Evolutionary conservation across 2,797 vertebrate species (phyloP).

Genomic region (Enteromius unitaeniatus): DNA sequence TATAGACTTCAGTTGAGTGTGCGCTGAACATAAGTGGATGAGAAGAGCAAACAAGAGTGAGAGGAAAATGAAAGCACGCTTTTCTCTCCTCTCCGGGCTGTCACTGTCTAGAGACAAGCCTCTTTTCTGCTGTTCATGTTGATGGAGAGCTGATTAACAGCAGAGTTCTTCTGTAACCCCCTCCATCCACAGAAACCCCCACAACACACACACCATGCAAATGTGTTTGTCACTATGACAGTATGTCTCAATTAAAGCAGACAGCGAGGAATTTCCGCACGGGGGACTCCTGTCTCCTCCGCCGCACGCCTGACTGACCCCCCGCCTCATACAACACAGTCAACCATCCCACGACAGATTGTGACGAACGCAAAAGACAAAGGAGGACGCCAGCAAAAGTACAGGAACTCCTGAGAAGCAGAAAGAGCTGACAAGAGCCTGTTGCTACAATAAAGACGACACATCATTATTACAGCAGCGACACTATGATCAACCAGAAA

Average conservation of each 20-base stretch:
- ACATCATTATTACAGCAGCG: conserved; percentile 2
- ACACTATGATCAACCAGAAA: background rate
- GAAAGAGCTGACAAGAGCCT: conserved; percentile 25
- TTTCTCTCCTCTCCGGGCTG: conserved; percentile 72
- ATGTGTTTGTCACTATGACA: conserved; percentile 99
- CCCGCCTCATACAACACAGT: conserved; percentile 72
- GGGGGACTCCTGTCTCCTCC: conserved; percentile 75
- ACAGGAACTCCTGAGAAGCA: conserved; percentile 29
- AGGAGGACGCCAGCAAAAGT: conserved; percentile 2
- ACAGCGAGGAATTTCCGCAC: conserved; percentile 74
- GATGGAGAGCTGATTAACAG: conserved; percentile 91
- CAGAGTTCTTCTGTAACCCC: conserved; percentile 76
- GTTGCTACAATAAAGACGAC: conserved; percentile 37
- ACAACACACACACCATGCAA: conserved; percentile 92
- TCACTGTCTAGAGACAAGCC: conserved; percentile 79
- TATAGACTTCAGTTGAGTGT: conserved; percentile 1
- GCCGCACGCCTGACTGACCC: conserved; percentile 84
- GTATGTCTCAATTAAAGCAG: conserved; percentile 96
- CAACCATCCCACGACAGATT: conserved; percentile 31
- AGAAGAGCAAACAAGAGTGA: conserved; percentile 21
- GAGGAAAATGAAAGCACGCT: conserved; percentile 15
- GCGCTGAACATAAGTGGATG: conserved; percentile 2
- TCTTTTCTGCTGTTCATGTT: conserved; percentile 78
- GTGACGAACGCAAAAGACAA: conserved; percentile 43
- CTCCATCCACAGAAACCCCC: conserved; percentile 26